These are phyloP conservation scores for Melipona bicolor DNA, from an alignment of 2,888 invertebrate genomes.

Conservation along the genomic window DNA sequence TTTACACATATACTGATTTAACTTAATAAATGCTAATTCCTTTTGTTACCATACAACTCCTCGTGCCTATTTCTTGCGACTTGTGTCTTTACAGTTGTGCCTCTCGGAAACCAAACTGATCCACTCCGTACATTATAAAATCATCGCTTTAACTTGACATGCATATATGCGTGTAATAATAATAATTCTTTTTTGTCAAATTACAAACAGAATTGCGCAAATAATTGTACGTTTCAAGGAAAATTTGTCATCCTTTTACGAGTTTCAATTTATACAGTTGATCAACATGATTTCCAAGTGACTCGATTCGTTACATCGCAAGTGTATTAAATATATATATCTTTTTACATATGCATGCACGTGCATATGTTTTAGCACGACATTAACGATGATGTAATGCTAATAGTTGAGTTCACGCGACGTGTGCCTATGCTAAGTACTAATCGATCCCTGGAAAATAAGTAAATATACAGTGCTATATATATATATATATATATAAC, in stretches of 20 bases:
- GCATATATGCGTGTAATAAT: too few relatives aligned
- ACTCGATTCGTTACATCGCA: neutral
- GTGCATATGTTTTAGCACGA: constrained; percentile 32
- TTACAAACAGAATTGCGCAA: too few relatives aligned
- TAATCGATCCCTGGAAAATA: constrained; percentile 20
- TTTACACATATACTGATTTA: constrained; percentile 31
- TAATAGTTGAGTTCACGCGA: constrained; percentile 25
- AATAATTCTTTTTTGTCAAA: too few relatives aligned
- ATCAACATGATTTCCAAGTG: too few relatives aligned
- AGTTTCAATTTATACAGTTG: too few relatives aligned
- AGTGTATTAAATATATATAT: neutral
- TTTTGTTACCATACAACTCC: constrained; percentile 14
- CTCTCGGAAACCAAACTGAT: too few relatives aligned
- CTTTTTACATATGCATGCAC: neutral
- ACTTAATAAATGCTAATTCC: constrained; percentile 30
- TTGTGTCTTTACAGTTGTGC: neutral
- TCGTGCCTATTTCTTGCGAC: neutral
- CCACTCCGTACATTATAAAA: too few relatives aligned
- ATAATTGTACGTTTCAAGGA: too few relatives aligned
- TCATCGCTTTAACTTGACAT: too few relatives aligned
- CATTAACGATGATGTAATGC: constrained; percentile 56
- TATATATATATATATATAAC: constrained; percentile 1
- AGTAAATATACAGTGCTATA: constrained; percentile 20
- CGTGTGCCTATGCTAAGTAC: constrained; percentile 9
- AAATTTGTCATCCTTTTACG: too few relatives aligned